Evolutionary conservation across 1,140 invertebrate species (phyloP).

Genomic region (Drosophila quadrilineata): DNA sequence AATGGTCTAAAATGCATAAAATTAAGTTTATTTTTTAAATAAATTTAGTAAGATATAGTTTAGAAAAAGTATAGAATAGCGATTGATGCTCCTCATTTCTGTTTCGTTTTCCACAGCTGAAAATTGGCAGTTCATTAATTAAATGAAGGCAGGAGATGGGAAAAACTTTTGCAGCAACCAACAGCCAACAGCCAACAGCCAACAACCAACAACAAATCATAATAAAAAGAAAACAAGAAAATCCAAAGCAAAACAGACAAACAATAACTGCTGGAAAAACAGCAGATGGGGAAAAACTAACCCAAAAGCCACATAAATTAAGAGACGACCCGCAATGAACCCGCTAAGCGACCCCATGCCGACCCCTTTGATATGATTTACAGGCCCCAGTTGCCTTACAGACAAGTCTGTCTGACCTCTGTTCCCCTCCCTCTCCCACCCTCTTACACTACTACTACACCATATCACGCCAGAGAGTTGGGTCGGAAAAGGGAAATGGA

Average conservation of each 20-base stretch:
- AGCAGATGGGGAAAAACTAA: conserved; percentile 32
- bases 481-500: conserved; percentile 4
- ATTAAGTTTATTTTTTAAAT: too few species aligned
- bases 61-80: conserved; percentile 4
- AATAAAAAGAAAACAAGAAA: conserved; percentile 26
- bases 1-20: neutral
- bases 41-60: too few species aligned
- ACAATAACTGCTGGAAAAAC: conserved; percentile 31
- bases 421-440: neutral
- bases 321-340: conserved; percentile 42
- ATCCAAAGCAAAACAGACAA: conserved; percentile 8
- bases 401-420: conserved; percentile 30
- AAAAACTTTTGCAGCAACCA: conserved; percentile 45
- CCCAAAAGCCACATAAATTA: conserved; percentile 71
- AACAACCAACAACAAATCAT: conserved; percentile 27
- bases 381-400: conserved; percentile 43
- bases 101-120: conserved; percentile 4
- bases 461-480: conserved; percentile 23
- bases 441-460: neutral
- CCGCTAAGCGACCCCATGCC: conserved; percentile 28
- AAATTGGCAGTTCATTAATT: conserved; percentile 68
- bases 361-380: conserved; percentile 60
- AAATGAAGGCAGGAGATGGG: conserved; percentile 35
- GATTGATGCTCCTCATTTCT: conserved; percentile 9
- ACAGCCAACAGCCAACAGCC: conserved; percentile 1